phyloP scores from a whole-genome alignment of 2,113 vertebrate species.

The Garra rufa region DNA sequence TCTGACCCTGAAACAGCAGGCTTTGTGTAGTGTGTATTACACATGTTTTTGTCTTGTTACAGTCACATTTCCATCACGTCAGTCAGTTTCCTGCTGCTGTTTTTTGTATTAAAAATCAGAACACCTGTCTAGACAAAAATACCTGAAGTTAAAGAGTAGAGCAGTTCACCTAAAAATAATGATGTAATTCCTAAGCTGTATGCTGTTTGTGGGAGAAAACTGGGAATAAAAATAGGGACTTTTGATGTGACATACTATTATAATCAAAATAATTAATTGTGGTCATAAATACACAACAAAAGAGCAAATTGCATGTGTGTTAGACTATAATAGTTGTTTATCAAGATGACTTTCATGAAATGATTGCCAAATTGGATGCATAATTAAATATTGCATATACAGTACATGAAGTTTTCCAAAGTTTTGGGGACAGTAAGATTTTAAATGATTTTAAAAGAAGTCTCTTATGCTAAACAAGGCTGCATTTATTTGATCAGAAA shows the following conservation, averaged over 20 bases:
- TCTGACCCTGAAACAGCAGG: neutral
- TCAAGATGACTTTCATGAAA: neutral
- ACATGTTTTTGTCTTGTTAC: constrained; percentile 38
- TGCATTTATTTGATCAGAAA: neutral
- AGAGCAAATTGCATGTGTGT: neutral
- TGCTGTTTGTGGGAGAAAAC: neutral
- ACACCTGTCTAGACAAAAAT: neutral
- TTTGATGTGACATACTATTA: neutral
- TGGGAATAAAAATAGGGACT: neutral
- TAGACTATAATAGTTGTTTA: neutral
- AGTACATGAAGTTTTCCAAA: neutral
- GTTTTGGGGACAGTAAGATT: neutral
- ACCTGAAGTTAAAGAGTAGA: neutral
- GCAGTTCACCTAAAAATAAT: too few species aligned
- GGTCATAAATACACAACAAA: neutral
- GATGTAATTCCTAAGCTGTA: neutral
- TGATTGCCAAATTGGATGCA: neutral
- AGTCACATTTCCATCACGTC: constrained; percentile 48
- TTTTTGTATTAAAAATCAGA: neutral
- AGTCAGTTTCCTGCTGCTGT: constrained; percentile 4
- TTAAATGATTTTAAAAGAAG: neutral
- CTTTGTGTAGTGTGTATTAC: neutral
- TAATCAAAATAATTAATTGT: neutral
- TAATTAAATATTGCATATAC: neutral
- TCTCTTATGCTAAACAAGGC: neutral